A percentile compares a stretch with the other conserved stretches of the same genome.
Evolutionary conservation across 2,113 vertebrate genomes (phyloP).

Genomic region (Dasyprocta punctata): DNA sequence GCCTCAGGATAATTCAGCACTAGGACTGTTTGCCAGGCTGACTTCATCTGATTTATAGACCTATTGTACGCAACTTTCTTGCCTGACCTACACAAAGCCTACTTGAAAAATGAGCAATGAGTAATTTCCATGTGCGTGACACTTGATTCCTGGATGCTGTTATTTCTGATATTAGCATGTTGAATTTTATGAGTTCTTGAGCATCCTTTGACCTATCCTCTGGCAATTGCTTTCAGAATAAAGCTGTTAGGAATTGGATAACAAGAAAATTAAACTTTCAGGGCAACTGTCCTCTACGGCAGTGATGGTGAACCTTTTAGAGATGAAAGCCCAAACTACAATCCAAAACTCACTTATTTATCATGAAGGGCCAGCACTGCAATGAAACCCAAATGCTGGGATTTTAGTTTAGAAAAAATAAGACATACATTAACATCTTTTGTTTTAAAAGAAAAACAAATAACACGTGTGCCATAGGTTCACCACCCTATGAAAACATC

Average conservation of each 20-base stretch:
- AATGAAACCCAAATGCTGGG: neutral
- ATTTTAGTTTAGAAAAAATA: neutral
- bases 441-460: neutral
- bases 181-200: neutral
- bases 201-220: constrained; percentile 41
- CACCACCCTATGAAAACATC: neutral
- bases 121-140: neutral
- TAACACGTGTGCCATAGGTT: neutral
- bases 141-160: constrained; percentile 1
- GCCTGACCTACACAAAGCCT: constrained; percentile 31
- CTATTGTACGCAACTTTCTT: constrained; percentile 47
- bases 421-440: neutral
- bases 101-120: constrained; percentile 55
- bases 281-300: neutral
- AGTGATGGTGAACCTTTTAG: neutral
- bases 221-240: constrained; percentile 37
- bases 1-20: constrained; percentile 62
- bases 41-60: constrained; percentile 73
- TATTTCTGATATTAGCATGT: constrained; percentile 8
- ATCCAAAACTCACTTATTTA: neutral
- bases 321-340: neutral
- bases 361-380: neutral
- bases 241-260: constrained; percentile 22
- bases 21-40: constrained; percentile 33
- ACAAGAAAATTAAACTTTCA: constrained; percentile 35